Percentiles rank a stretch among this genome's conserved stretches.
Evolutionary conservation across 2,113 vertebrate genomes (phyloP).

Genomic region (Circaetus gallicus): DNA sequence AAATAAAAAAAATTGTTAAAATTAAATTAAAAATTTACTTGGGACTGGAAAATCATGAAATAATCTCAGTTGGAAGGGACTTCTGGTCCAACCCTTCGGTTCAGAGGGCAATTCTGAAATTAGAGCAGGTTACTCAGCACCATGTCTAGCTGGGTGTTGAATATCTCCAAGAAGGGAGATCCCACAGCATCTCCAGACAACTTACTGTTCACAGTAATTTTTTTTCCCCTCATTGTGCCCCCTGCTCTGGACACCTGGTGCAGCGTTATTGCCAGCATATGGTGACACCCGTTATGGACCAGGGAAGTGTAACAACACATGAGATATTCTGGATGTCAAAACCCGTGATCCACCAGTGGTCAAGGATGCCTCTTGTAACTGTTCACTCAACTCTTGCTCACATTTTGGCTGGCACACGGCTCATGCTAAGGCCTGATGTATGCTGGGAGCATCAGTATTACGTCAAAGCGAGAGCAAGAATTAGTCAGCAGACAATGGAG

Average conservation of each 20-base stretch:
- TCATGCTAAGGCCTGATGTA: neutral
- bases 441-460: neutral
- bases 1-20: neutral
- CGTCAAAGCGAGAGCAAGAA: neutral
- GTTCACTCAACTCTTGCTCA: neutral
- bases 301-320: neutral
- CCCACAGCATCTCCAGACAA: neutral
- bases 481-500: neutral
- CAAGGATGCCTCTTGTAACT: neutral
- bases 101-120: neutral
- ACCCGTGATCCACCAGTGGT: neutral
- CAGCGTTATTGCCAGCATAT: neutral
- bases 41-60: neutral
- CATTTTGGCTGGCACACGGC: neutral
- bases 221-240: neutral
- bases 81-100: neutral
- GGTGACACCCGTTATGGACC: neutral
- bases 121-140: neutral
- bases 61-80: neutral
- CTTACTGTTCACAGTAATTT: neutral
- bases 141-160: neutral
- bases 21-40: neutral
- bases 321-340: neutral
- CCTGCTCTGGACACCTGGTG: neutral
- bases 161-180: neutral